These are phyloP conservation scores for Andrena dorsata DNA, from an alignment of 2,888 invertebrate species.

Conservation along the genomic window DNA sequence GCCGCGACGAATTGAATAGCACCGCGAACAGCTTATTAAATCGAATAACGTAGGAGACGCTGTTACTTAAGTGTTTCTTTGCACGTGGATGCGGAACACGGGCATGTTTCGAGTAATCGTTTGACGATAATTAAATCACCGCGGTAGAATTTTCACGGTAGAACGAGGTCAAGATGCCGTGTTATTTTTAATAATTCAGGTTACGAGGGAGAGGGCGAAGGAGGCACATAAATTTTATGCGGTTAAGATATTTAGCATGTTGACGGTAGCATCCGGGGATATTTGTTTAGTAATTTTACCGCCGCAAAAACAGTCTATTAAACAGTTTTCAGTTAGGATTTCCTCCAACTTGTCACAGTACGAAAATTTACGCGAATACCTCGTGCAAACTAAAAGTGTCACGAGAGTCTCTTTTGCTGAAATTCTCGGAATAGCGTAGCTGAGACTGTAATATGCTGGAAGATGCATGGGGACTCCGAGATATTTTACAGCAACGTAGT, in stretches of 20 bases:
- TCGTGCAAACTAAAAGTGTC: slow-evolving; percentile 33
- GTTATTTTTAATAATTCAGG: too few species aligned
- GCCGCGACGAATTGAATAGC: slow-evolving; percentile 41
- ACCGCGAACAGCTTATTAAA: slow-evolving; percentile 20
- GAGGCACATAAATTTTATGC: too few species aligned
- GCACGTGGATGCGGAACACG: background rate
- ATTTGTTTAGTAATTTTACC: background rate
- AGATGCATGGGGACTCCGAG: slow-evolving; percentile 1
- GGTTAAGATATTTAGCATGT: background rate
- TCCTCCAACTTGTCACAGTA: too few species aligned
- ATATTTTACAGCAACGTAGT: slow-evolving; percentile 16
- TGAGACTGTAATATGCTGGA: slow-evolving; percentile 4
- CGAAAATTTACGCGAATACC: slow-evolving; percentile 28
- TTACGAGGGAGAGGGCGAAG: too few species aligned
- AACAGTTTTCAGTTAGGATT: background rate
- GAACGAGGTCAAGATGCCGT: too few species aligned
- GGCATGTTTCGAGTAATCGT: background rate
- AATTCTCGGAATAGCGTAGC: slow-evolving; percentile 6
- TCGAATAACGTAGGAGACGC: slow-evolving; percentile 26
- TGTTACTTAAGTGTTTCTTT: background rate
- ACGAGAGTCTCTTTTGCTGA: slow-evolving; percentile 15
- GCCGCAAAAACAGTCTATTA: background rate
- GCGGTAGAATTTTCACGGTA: background rate
- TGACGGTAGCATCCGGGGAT: background rate
- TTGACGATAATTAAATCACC: background rate